Evolutionary conservation across 2,113 vertebrate species (phyloP).

Genomic region (Ibidorhyncha struthersii): DNA sequence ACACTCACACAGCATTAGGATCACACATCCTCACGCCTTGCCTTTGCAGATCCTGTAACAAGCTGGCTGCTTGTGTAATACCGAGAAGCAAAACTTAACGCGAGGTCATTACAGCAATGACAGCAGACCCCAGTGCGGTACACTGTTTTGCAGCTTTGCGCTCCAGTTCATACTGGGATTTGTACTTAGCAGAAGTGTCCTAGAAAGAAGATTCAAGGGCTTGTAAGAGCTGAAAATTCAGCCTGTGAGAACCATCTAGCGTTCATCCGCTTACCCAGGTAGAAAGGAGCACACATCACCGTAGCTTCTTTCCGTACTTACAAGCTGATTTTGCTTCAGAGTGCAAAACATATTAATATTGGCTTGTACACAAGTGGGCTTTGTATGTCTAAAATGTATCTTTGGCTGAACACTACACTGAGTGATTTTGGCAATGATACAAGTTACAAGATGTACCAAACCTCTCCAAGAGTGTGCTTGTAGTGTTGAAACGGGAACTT

Average conservation of each 20-base stretch:
- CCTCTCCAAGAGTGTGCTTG: accelerated
- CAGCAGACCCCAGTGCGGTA: not conserved
- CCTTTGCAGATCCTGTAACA: not conserved
- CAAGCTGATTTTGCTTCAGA: not conserved
- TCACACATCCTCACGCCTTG: not conserved
- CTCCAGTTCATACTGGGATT: not conserved
- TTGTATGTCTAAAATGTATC: not conserved
- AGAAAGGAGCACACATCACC: not conserved
- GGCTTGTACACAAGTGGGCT: not conserved
- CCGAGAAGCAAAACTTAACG: not conserved
- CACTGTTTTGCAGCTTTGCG: not conserved
- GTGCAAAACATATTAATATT: not conserved
- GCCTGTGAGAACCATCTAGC: not conserved
- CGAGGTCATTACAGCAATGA: not conserved
- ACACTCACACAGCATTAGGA: not conserved
- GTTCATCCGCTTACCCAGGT: accelerated
- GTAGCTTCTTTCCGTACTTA: accelerated
- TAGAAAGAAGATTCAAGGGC: not conserved
- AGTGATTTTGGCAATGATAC: not conserved
- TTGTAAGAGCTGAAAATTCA: not conserved
- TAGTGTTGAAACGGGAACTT: not conserved
- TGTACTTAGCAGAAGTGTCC: not conserved
- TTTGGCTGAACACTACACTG: not conserved
- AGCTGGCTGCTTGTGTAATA: not conserved
- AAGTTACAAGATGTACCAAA: not conserved